Base-by-base conservation (phyloP, 2,888 invertebrate genomes). In the Dynastes grantii region DNA sequence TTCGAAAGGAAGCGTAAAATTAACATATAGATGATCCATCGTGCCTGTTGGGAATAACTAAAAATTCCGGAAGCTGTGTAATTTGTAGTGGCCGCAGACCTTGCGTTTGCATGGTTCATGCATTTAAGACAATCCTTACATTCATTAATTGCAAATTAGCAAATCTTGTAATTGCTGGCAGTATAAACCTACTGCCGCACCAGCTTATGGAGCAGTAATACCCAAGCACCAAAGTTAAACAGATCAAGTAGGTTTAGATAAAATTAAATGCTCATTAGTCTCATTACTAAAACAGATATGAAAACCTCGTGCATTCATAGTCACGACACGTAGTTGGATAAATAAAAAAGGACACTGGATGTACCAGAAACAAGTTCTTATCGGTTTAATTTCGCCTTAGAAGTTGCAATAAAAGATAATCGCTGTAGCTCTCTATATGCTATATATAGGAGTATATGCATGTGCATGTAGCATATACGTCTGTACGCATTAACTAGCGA, bases 321-420 rank as follows among this genome's bases (percentile, higher is more conserved):
- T 63, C 29, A 63, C 63, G 9, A 13, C 63, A 63, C n/a, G 32
- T 63, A 63, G 22, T 55, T 22, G 22, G 16, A 55, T 22, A 63
- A 27, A 63, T n/a, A 32, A 63, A 63, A 22, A 63, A 63, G 13
- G 32, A 63, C 32, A 29, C 63, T 63, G 9, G 63, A 63, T 63
- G 63, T 32, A 32, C 63, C 63, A 63, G 32, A 63, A 63, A 63
- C 63, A 63, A 63, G n/a, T 55, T 55, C 29, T 63, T 63, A 63
- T 63, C 63, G 63, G 27, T 29, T 63, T 63, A 63, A 63, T 63
- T 63, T 63, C 63, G 63, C 63, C 32, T 63, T 63, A 63, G 63
- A 63, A 63, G 63, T 32, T 63, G 63, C 63, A 63, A 63, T 63
- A 29, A 63, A 63, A 63, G 63, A 63, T 63, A 63, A 63, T 63